Base-by-base conservation (phyloP, 2,113 vertebrate genomes). In the Muntiacus reevesi region DNA sequence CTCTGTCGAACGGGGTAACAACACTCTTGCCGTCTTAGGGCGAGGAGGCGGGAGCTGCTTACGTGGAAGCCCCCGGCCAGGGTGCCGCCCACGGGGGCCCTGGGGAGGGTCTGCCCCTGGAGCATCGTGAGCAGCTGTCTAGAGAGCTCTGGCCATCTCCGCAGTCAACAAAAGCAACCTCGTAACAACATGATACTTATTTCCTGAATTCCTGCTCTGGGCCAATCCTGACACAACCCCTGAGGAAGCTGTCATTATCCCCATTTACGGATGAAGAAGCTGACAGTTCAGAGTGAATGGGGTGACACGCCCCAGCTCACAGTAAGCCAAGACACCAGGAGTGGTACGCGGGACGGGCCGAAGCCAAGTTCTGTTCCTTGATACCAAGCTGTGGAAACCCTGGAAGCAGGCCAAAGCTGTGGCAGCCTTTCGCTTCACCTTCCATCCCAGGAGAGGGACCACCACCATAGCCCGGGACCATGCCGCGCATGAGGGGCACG, bases 401-500 rank as follows among this genome's bases (percentile, higher is more conserved):
- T 52, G 23, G 45, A 89, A 15, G 30, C 89, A 55, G 85, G n/a
- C 1, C 27, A 47, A 17, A 13, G 12, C 9, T 28, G 6, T 6
- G 14, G 76, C 40, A 64, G 60, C 0, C 88, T 90, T n/a, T 33
- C 7, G 1, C 15, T 2, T 25, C 19, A 19, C 17, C 19, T 23
- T 87, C 60, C 2, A 23, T 30, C 33, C 55, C n/a, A 16, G 54
- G 11, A 50, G 21, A 30, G 52, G 52, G 60, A 47, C 55, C 47
- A 36, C 17, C 1, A 3, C 40, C 52, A 71, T 28, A 43, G 40
- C 21, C 74, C 78, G 16, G 36, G 52, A 30, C 43, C 27, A 59
- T 0, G 0, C 33, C 5, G 45, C 8, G 27, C 7, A 0, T 2
- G 14, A 16, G 78, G 67, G 45, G 52, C 60, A 30, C 12, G 0